Base-by-base conservation (phyloP, 2,113 vertebrate genomes). In the Mustela nigripes region DNA sequence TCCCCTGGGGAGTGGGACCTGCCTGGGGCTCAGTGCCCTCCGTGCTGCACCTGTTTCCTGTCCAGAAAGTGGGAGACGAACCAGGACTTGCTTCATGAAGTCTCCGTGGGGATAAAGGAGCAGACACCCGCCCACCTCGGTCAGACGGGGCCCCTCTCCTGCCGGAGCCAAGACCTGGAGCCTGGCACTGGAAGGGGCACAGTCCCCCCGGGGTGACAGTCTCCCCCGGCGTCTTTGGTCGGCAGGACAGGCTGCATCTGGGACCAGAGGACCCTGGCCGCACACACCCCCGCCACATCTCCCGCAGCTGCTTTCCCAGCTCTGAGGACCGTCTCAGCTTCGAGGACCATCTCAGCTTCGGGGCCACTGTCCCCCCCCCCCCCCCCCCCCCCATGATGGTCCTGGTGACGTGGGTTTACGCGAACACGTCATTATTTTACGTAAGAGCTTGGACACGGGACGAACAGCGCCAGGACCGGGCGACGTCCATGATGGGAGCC, bases 401-500 rank as follows among this genome's bases (percentile, higher is more conserved):
- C 7, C 15, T 1, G 2, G 15, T n/a, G 65, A 69, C 33, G 0
- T 1, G 7, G 31, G 31, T 33, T 31, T 67, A 18, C 2, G 0
- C 4, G 16, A n/a, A 19, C 33, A 69, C 33, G 0, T 69, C 18
- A 19, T 69, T 4, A 12, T n/a, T n/a, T n/a, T n/a, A 36, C 1
- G 0, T 4, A 9, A 69, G 16, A 69, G n/a, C 33, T 19, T 4
- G 16, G 16, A 28, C 2, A 6, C 0, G 4, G 14, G 11, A 7
- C 18, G 26, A 39, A 36, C 39, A 21, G 28, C 4, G 0, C 56
- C 65, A 18, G 83, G 12, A n/a, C 26, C 0, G 5, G 42, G 16
- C 2, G 0, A 2, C 24, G 0, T 5, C 28, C 22, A 0, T 0
- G 79, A 33, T 9, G 3, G 5, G 74, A 0, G 48, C 53, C 48